Conservation (phyloP, 2,113 vertebrate genomes). For the Miniopterus natalensis region DNA sequence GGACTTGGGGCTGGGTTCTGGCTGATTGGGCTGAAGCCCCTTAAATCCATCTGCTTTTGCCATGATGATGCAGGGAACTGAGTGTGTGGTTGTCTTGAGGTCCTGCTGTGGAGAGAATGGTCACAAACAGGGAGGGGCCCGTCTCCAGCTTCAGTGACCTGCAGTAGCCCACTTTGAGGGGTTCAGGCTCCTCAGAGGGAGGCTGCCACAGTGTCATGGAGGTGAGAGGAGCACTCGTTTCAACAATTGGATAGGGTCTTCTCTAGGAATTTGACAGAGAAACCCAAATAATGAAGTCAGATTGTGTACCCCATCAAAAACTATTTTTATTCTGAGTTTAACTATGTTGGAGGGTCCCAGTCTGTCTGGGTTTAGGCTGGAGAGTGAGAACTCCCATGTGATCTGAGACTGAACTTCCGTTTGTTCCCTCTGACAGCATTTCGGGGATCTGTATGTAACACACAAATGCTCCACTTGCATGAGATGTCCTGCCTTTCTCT, state of each 20-base stretch:
- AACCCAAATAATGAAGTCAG: constrained; percentile 35
- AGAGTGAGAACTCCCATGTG: not conserved
- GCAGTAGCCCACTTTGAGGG: not conserved
- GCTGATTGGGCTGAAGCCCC: not conserved
- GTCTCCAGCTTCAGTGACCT: not conserved
- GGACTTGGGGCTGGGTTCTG: not conserved
- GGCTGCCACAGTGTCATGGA: not conserved
- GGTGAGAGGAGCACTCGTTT: not conserved
- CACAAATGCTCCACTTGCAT: not conserved
- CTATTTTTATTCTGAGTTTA: constrained; percentile 12
- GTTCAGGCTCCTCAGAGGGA: not conserved
- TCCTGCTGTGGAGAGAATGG: not conserved
- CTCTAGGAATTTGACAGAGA: constrained; percentile 18
- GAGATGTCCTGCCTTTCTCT: not conserved
- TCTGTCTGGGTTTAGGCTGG: constrained; percentile 14
- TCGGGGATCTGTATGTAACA: not conserved
- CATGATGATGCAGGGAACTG: not conserved
- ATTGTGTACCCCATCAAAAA: not conserved
- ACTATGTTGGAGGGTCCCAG: not conserved
- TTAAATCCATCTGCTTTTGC: constrained; percentile 10
- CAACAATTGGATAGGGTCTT: not conserved
- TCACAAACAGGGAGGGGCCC: not conserved
- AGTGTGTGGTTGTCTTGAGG: not conserved
- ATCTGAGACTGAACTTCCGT: not conserved
- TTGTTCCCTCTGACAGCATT: not conserved